Evolutionary conservation across 2,888 invertebrate genomes (phyloP).

Genomic region (Chymomyza fuscimana): DNA sequence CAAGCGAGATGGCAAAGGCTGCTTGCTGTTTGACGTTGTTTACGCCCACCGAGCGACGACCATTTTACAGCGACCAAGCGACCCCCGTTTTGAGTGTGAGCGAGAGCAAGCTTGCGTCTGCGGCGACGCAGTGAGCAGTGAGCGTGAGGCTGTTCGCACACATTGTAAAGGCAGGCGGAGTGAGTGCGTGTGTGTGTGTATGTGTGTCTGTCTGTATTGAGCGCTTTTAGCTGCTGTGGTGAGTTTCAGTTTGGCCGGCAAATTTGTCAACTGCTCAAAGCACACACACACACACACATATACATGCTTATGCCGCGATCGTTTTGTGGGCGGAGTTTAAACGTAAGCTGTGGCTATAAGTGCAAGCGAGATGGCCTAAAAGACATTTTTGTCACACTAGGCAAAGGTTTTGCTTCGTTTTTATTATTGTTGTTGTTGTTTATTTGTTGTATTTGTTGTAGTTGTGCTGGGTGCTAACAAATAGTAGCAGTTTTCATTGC

Average conservation of each 20-base stretch:
- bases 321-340: constrained; percentile 63
- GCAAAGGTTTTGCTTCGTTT: not conserved
- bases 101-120: constrained; percentile 27
- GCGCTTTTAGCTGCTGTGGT: constrained; percentile 42
- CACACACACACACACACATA: constrained; percentile 14
- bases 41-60: constrained; percentile 66
- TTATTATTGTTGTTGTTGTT: not conserved
- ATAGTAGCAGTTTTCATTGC: not conserved
- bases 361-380: constrained; percentile 42
- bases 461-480: not conserved
- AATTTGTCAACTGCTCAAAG: constrained; percentile 44
- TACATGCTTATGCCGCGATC: constrained; percentile 46
- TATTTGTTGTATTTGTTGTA: not conserved
- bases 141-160: constrained; percentile 45
- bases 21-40: constrained; percentile 8
- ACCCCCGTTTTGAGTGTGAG: constrained; percentile 42
- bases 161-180: constrained; percentile 8
- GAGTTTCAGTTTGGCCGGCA: constrained; percentile 44
- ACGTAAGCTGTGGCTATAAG: constrained; percentile 18
- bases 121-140: constrained; percentile 50
- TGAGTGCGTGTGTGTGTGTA: constrained; percentile 11
- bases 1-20: constrained; percentile 36
- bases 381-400: not conserved
- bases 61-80: constrained; percentile 67
- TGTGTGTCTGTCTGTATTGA: constrained; percentile 12